A percentile compares a stretch with the other conserved stretches of the same genome.
phyloP scores from a whole-genome alignment of 2,888 invertebrate species.

The Trachelus stipa region DNA sequence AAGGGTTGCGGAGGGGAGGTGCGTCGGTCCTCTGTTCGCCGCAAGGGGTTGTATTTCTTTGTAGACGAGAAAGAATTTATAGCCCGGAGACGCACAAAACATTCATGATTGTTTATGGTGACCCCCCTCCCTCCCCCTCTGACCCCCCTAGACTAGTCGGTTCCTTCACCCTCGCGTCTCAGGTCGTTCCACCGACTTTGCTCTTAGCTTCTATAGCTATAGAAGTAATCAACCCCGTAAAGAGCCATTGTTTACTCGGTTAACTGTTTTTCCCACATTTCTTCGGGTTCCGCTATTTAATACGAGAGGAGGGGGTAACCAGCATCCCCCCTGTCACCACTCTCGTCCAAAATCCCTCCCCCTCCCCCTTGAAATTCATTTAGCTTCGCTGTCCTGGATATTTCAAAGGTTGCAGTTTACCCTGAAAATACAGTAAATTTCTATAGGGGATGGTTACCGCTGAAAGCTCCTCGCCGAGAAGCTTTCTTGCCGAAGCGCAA shows the following conservation, averaged over 20 bases:
- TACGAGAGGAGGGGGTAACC: background rate
- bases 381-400: constrained; percentile 17
- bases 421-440: background rate
- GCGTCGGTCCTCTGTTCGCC: background rate
- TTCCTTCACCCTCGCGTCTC: background rate
- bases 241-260: constrained; percentile 45
- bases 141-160: background rate
- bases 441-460: background rate
- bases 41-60: constrained; percentile 31
- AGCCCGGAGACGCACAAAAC: constrained; percentile 37
- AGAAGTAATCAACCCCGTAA: constrained; percentile 33
- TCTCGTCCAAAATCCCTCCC: background rate
- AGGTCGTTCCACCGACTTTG: background rate
- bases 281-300: constrained; percentile 27
- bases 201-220: constrained; percentile 16
- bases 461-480: constrained; percentile 10
- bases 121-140: background rate
- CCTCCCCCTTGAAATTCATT: constrained; percentile 14
- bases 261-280: constrained; percentile 36
- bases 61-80: constrained; percentile 55
- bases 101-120: constrained; percentile 54
- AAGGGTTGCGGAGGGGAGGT: background rate
- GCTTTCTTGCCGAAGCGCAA: constrained; percentile 34
- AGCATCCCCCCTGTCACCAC: constrained; percentile 8
- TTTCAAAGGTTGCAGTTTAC: background rate